These are phyloP conservation scores for Pseudochaenichthys georgianus DNA, from an alignment of 2,797 vertebrate genomes.

Conservation along the genomic window DNA sequence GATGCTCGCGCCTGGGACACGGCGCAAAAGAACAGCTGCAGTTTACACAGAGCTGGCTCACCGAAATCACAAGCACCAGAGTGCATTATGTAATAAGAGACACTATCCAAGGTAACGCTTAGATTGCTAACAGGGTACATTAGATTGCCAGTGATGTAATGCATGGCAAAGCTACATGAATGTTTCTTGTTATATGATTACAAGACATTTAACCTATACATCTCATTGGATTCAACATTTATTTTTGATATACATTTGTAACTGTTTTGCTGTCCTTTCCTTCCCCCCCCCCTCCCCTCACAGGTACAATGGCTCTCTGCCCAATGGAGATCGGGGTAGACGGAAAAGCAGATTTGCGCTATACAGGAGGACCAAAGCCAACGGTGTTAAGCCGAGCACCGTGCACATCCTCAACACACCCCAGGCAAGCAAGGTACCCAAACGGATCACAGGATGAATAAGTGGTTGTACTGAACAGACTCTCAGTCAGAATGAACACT, in stretches of 20 bases:
- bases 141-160: constrained; percentile 70
- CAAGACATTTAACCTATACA: constrained; percentile 44
- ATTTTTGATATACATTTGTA: constrained; percentile 23
- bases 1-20: constrained; percentile 47
- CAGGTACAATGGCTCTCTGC: constrained; percentile 98
- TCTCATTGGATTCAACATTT: constrained; percentile 45
- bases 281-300: constrained; percentile 13
- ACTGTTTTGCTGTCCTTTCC: constrained; percentile 39
- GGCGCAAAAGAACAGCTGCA: constrained; percentile 64
- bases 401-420: constrained; percentile 96
- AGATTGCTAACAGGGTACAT: constrained; percentile 69
- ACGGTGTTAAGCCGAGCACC: constrained; percentile 96
- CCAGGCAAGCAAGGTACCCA: constrained; percentile 94
- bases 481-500: constrained; percentile 12
- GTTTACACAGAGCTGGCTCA: constrained; percentile 50
- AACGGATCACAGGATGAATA: constrained; percentile 28
- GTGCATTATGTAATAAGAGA: constrained; percentile 74
- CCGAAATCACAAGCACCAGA: constrained; percentile 62
- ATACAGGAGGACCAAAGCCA: constrained; percentile 93
- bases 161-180: constrained; percentile 56
- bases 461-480: constrained; percentile 37
- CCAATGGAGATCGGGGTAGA: constrained; percentile 95
- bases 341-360: constrained; percentile 99
- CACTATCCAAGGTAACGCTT: constrained; percentile 75
- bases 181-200: constrained; percentile 59